Base-by-base conservation (phyloP, 2,888 invertebrate species). In the Eremobia ochroleuca region DNA sequence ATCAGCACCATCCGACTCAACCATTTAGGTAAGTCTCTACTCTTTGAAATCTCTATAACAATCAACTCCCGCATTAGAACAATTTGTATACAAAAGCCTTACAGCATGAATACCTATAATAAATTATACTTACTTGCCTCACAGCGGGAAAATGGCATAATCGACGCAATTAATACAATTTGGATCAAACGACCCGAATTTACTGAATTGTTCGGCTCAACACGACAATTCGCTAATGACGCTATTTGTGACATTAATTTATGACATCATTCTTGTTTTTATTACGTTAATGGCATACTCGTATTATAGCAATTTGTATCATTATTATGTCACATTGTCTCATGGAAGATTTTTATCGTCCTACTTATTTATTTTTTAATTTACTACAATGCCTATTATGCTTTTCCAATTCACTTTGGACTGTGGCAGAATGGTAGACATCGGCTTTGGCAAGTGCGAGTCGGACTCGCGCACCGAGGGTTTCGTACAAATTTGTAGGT, bases 131-230 rank as follows among this genome's bases (percentile, higher is more conserved):
- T 8, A 67, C 37, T 9, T 1, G 15, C 21, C 28, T 25, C 37
- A 40, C 52, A 58, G 58, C 37, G 31, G 59, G 2, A 43, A 2
- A 64, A 72, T 52, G 11, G 64, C 13, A 67, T 82, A 83, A 76
- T 76, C 5, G 55, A 62, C 37, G 5, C 52, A 87, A 87, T 85
- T 85, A 81, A 64, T 5, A 70, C 73, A 81, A 81, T 81, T 85
- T 55, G 49, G 52, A 68, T 73, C 73, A 77, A 87, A 85, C 73
- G 81, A 73, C 28, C 15, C 5, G 34, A 31, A 87, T 73, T 87
- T 61, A 85, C 64, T 11, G 43, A 73, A 62, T 59, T 43, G 71
- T 61, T 55, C 37, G 25, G 28, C 40, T 69, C n/a, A 25, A 46
- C 67, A 52, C 15, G 73, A 76, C 71, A 69, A 67, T 49, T 69